These are phyloP conservation scores for Nannospalax galili DNA, from an alignment of 2,113 vertebrate genomes.

Conservation along the genomic window DNA sequence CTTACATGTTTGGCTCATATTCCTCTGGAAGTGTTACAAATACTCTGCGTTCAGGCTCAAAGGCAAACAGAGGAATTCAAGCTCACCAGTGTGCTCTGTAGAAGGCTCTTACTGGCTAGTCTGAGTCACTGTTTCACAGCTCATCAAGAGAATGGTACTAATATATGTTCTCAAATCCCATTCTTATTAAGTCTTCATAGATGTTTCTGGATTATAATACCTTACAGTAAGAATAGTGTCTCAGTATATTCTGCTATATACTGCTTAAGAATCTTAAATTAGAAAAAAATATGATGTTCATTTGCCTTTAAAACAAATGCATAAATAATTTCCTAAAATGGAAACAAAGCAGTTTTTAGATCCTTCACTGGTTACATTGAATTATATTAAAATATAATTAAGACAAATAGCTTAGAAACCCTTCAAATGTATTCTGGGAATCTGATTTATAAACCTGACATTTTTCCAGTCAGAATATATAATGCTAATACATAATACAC, in stretches of 20 bases:
- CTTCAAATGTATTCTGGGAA: slow-evolving; percentile 62
- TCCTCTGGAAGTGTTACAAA: not conserved
- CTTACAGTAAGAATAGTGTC: slow-evolving; percentile 39
- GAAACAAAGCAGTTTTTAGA: slow-evolving; percentile 44
- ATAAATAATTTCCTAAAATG: slow-evolving; percentile 56
- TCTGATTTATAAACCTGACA: slow-evolving; percentile 54
- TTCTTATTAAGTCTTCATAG: not conserved
- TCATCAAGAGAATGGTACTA: not conserved
- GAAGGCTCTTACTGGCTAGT: not conserved
- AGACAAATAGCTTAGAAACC: slow-evolving; percentile 61
- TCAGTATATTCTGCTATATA: not conserved
- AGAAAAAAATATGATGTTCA: slow-evolving; percentile 15
- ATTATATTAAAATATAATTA: slow-evolving; percentile 72
- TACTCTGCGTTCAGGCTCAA: not conserved
- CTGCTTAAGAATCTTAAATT: slow-evolving; percentile 17
- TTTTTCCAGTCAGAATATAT: slow-evolving; percentile 53
- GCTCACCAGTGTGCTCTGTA: not conserved
- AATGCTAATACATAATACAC: slow-evolving; percentile 50
- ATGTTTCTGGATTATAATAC: slow-evolving; percentile 3
- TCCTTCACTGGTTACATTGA: slow-evolving; percentile 52
- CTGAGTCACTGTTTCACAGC: not conserved
- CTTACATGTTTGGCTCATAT: not conserved
- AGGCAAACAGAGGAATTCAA: not conserved
- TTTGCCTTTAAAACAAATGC: slow-evolving; percentile 58
- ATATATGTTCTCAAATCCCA: not conserved